phyloP scores from a whole-genome alignment of 2,113 vertebrate species.

The Isurus oxyrinchus region DNA sequence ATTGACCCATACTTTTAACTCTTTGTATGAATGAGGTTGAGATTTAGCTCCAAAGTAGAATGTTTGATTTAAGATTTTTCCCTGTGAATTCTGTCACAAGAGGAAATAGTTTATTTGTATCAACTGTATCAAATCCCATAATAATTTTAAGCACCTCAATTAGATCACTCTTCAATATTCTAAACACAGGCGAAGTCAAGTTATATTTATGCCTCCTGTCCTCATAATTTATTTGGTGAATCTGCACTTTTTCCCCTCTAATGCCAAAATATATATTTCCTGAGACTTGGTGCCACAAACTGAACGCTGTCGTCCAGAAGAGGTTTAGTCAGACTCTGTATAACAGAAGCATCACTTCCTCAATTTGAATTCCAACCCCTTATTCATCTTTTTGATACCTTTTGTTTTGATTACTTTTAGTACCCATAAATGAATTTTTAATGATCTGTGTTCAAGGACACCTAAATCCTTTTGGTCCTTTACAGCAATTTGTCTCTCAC shows the following conservation, averaged over 20 bases:
- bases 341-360: neutral
- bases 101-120: neutral
- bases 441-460: neutral
- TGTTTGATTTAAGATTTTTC: neutral
- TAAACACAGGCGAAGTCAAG: neutral
- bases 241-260: neutral
- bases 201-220: neutral
- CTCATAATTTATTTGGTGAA: neutral
- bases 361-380: neutral
- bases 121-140: neutral
- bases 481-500: neutral
- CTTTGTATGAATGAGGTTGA: neutral
- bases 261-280: neutral
- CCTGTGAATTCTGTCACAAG: neutral
- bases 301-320: neutral
- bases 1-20: too few relatives aligned
- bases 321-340: neutral
- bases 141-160: neutral
- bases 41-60: neutral
- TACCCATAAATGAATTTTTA: neutral
- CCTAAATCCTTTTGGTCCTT: neutral
- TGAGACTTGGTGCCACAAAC: neutral
- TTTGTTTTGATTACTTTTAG: neutral
- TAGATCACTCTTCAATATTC: neutral
- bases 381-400: neutral